Percentiles rank a stretch among this genome's conserved stretches.
Conservation (phyloP, 92 coral and sea anemone species). For the Zoanthus sociatus region DNA sequence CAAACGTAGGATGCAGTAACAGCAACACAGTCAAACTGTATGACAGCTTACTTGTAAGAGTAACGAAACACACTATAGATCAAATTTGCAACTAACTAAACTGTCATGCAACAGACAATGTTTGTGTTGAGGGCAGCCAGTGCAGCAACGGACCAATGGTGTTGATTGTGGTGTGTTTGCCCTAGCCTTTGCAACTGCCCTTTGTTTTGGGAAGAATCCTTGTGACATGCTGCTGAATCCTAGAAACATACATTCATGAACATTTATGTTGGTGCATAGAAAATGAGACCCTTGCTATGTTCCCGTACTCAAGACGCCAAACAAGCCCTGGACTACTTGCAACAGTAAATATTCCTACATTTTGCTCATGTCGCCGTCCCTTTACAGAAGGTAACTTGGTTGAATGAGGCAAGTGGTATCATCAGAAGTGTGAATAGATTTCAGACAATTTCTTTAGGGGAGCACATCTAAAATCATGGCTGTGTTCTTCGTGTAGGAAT, state of each 20-base stretch:
- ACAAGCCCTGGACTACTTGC: conserved; percentile 21
- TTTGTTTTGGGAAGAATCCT: conserved; percentile 21
- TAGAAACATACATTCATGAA: background rate
- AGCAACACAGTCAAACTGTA: conserved; percentile 30
- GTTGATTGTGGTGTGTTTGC: conserved; percentile 44
- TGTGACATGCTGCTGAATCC: background rate
- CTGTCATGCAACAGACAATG: conserved; percentile 20
- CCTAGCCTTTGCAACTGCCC: conserved; percentile 25
- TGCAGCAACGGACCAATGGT: conserved; percentile 43
- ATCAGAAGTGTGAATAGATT: conserved; percentile 15
- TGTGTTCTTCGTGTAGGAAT: conserved; percentile 14
- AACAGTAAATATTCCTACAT: background rate
- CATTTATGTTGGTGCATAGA: conserved; percentile 26
- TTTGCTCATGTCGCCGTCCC: background rate
- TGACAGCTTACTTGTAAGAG: conserved; percentile 26
- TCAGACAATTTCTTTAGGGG: background rate
- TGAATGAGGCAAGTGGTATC: conserved; percentile 20
- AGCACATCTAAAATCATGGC: background rate
- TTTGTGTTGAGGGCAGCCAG: conserved; percentile 40
- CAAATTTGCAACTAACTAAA: conserved; percentile 28
- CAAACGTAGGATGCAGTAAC: conserved; percentile 35
- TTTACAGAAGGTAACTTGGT: background rate
- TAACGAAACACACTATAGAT: conserved; percentile 19
- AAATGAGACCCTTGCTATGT: background rate
- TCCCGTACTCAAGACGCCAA: conserved; percentile 18